Evolutionary conservation across 2,888 invertebrate species (phyloP).

Genomic region (Coenonympha glycerion): DNA sequence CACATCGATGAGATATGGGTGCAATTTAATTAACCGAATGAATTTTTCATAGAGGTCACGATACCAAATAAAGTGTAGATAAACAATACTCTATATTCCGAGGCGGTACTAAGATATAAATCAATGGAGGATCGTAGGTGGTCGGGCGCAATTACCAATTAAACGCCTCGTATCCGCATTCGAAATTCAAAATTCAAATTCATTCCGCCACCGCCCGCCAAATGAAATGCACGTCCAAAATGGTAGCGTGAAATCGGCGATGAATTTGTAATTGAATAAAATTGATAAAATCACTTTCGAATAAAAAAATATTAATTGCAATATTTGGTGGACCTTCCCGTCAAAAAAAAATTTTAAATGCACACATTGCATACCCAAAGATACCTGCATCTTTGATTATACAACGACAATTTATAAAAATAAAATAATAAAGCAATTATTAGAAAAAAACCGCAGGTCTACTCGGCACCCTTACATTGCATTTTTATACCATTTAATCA

Average conservation of each 20-base stretch:
- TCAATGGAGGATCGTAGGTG: constrained; percentile 62
- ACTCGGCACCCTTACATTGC: too few species aligned
- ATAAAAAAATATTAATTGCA: neutral
- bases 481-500: too few species aligned
- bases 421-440: too few species aligned
- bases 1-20: constrained; percentile 7
- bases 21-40: constrained; percentile 35
- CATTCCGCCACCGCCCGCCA: constrained; percentile 42
- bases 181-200: constrained; percentile 55
- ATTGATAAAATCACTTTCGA: constrained; percentile 20
- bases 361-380: too few species aligned
- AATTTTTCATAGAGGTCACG: constrained; percentile 30
- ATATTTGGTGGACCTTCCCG: neutral
- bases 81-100: constrained; percentile 53
- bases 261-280: constrained; percentile 19
- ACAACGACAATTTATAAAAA: too few species aligned
- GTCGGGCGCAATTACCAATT: constrained; percentile 67
- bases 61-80: constrained; percentile 36
- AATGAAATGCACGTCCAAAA: constrained; percentile 42
- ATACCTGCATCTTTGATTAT: too few species aligned
- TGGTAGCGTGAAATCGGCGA: constrained; percentile 30
- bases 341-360: too few species aligned
- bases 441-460: too few species aligned
- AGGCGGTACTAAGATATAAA: constrained; percentile 60
- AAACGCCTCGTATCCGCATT: constrained; percentile 53